Conservation (phyloP, 35 echinoderm and acorn worm species). For the Holothuria glaberrima region DNA sequence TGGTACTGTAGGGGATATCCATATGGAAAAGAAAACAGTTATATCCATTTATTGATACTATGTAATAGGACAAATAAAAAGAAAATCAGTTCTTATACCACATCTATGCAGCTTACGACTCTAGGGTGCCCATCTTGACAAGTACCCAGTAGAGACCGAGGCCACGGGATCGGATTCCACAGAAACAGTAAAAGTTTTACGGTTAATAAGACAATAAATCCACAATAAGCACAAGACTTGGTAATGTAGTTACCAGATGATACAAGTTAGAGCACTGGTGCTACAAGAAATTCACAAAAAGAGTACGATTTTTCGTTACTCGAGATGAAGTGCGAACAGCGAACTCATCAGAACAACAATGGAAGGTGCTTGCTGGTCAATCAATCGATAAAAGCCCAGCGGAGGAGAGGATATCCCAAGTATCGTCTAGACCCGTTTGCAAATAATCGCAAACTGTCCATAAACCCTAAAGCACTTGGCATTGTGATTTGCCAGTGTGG, state of each 20-base stretch:
- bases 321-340: no score
- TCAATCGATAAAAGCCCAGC: no score
- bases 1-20: not conserved
- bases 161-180: not conserved
- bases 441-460: no score
- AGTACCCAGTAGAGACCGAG: not conserved
- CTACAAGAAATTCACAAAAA: no score
- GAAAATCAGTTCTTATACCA: not conserved
- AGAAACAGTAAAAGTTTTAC: not conserved
- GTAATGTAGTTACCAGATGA: not conserved
- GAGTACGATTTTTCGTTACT: no score
- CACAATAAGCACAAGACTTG: not conserved
- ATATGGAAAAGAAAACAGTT: not conserved
- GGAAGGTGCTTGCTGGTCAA: no score
- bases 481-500: no score
- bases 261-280: no score
- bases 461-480: no score
- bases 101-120: not conserved
- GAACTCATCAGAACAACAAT: no score
- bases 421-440: no score
- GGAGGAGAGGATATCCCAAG: no score
- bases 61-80: not conserved
- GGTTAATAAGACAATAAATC: not conserved
- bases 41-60: slow-evolving; percentile 8
- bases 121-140: not conserved